Percentiles rank a stretch among this genome's conserved stretches.
phyloP scores from a whole-genome alignment of 2,888 invertebrate species.

The Archips crataeganus region DNA sequence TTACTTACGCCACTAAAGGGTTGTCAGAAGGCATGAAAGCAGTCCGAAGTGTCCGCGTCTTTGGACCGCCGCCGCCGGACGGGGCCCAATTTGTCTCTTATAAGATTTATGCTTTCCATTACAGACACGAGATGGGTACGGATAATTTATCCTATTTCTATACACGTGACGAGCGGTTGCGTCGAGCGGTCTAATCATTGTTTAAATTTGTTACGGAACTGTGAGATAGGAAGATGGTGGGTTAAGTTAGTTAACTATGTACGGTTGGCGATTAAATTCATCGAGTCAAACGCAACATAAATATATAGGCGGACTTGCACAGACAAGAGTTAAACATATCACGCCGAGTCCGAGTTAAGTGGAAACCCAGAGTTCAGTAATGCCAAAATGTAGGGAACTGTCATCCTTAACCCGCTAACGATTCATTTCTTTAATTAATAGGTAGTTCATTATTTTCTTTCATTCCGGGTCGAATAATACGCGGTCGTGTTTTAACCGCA shows the following conservation, averaged over 20 bases:
- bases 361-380: no score
- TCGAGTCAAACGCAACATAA: background rate
- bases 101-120: conserved; percentile 78
- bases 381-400: no score
- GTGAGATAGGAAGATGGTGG: background rate
- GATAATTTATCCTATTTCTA: conserved; percentile 30
- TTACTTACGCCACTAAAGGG: conserved; percentile 64
- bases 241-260: background rate
- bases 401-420: no score
- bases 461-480: no score
- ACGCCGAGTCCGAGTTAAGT: no score
- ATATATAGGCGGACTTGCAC: no score
- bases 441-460: no score
- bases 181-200: conserved; percentile 5
- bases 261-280: background rate
- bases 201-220: background rate
- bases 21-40: conserved; percentile 73
- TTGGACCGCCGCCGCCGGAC: conserved; percentile 66
- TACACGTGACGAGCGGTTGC: conserved; percentile 1
- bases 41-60: conserved; percentile 67
- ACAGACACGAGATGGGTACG: conserved; percentile 54
- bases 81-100: conserved; percentile 75
- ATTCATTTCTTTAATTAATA: no score
- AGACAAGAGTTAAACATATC: no score
- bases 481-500: no score